Evolutionary conservation across 2,113 vertebrate genomes (phyloP), one percentile per base, ranked within the genome.

Genomic region (Neodontobutis hainanensis): DNA sequence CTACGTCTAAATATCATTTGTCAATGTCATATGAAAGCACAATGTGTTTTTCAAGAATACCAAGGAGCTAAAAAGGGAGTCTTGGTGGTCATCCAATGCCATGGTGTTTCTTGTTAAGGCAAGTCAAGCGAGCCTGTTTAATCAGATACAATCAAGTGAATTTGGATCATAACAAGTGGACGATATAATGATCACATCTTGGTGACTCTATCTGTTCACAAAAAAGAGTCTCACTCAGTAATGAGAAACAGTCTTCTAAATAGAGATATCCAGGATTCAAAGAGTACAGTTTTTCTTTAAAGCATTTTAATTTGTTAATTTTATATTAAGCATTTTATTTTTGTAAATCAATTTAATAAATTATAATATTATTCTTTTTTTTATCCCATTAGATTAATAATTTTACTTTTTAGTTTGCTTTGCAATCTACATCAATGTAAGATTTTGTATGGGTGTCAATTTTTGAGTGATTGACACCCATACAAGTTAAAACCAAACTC

Each of bases 1-100:
- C 52, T 75, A 87, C 71, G 44, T 91, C 86, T 86, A 92, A 92
- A 92, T 92, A 91, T 88, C 85, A 90, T 92, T 84, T 52, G 77
- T 92, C 91, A 91, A 82, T 89, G 90, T 90, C 91, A 91, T 79
- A 81, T 85, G 83, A 89, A 90, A 86, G 85, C 77, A 65, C 77
- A 86, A 76, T 75, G 83, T 78, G 82, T 89, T 89, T 86, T 75
- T 86, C 56, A 68, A 81, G 73, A 83, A 82, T 75, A 69, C 15
- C 58, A 73, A 67, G 56, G 61, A 86, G 70, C 83, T 81, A 73
- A 78, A 86, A 70, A 58, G 32, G 75, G 69, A 78, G 57, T 61
- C 67, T 85, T 83, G 80, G 84, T 89, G 85, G 78, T 85, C 48
- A 56, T 83, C 86, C 77, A 81, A 81, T 77, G 11, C 74, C 70